Evolutionary conservation across 2,888 invertebrate genomes (phyloP).

Genomic region (Ametastegia equiseti): DNA sequence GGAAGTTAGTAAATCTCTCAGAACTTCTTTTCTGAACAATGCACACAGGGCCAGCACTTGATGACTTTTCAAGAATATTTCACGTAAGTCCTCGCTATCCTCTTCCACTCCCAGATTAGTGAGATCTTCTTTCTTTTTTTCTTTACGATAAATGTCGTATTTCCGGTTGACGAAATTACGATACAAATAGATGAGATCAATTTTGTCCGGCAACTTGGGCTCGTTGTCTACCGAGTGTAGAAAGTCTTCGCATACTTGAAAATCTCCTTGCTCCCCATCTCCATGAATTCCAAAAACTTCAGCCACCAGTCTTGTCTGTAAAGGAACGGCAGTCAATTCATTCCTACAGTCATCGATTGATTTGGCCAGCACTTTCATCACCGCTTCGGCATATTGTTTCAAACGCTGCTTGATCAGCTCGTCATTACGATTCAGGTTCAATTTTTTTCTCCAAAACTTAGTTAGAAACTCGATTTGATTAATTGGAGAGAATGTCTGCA

Average conservation of each 20-base stretch:
- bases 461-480: not conserved
- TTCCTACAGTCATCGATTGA: not conserved
- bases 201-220: not conserved
- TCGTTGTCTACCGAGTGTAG: not conserved
- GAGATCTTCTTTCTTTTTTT: not conserved
- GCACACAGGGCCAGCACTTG: not conserved
- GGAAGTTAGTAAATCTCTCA: not conserved
- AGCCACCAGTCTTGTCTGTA: slow-evolving; percentile 14
- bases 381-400: not conserved
- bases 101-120: slow-evolving; percentile 7
- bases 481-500: not conserved
- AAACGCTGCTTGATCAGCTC: not conserved
- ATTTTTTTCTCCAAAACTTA: slow-evolving; percentile 8
- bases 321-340: not conserved
- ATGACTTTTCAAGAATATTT: slow-evolving; percentile 2
- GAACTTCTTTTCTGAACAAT: not conserved
- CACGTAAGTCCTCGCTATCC: slow-evolving; percentile 1
- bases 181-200: not conserved
- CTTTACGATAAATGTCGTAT: slow-evolving; percentile 1
- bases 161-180: not conserved
- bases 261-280: not conserved
- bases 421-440: not conserved
- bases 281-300: not conserved
- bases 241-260: not conserved
- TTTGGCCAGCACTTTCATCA: not conserved